Conservation (phyloP, 2,888 invertebrate species). For the Digitonthophagus gazella region DNA sequence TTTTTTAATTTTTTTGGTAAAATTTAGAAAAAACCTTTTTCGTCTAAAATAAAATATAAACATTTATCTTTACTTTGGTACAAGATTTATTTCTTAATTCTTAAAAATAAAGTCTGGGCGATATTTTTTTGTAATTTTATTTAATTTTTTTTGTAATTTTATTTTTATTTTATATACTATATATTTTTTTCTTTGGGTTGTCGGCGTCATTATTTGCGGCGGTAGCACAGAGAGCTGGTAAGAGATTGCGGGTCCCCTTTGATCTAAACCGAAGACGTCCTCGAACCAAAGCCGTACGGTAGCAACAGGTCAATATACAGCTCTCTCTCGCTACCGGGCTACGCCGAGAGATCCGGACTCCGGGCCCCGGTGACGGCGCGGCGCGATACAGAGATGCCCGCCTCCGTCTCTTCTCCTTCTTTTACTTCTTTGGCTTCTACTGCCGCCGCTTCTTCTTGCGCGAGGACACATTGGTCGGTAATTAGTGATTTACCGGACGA, state of each 20-base stretch:
- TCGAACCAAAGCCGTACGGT: constrained; percentile 33
- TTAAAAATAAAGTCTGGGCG: too few relatives aligned
- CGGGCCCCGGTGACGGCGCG: too few relatives aligned
- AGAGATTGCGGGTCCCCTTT: not conserved
- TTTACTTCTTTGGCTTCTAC: not conserved
- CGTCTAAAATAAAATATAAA: too few relatives aligned
- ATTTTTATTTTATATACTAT: too few relatives aligned
- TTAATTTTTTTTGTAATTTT: too few relatives aligned
- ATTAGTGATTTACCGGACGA: not conserved
- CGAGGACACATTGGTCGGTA: too few relatives aligned
- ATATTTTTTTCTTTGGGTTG: not conserved
- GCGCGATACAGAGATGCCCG: too few relatives aligned
- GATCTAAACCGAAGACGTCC: not conserved
- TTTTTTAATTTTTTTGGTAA: too few relatives aligned
- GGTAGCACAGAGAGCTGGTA: not conserved
- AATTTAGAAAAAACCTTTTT: too few relatives aligned
- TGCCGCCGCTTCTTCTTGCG: constrained; percentile 1
- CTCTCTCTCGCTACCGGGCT: constrained; percentile 19
- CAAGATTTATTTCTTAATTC: too few relatives aligned
- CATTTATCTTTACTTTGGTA: too few relatives aligned
- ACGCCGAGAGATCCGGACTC: not conserved
- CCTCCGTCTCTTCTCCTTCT: constrained; percentile 1
- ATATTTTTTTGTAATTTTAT: too few relatives aligned
- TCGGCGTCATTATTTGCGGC: not conserved
- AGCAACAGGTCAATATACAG: constrained; percentile 44